Evolutionary conservation across 2,113 vertebrate genomes (phyloP), one percentile per base, ranked within the genome.

Genomic region (Neogobius melanostomus): DNA sequence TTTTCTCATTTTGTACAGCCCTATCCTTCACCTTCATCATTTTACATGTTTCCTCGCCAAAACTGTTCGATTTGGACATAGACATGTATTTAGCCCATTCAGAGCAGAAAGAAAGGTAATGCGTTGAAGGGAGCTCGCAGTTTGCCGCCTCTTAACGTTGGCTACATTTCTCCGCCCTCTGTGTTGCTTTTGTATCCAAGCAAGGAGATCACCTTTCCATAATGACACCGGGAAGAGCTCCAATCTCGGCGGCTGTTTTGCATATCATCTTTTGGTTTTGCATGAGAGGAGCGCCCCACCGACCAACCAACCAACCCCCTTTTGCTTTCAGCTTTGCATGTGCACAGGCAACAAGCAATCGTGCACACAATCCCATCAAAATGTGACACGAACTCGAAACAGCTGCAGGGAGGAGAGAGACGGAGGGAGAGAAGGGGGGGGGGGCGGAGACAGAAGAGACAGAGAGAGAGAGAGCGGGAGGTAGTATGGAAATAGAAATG

Each of bases 401-500:
- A 92, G 91, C 87, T 91, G 87, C 86, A 84, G 86, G 88, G 85
- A 70, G 78, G 50, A 51, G 48, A 76, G 48, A 69, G 71, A 64
- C 66, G 11, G 67, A 80, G 59, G 68, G 83, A 81, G 84, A 88
- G 87, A 88, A 90, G 90, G 88, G 88, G 84, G 89, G 89, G 80
- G 28, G 5, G 90, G 88, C 87, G 84, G 89, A 88, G 80, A 5
- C 0, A 51, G 50, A 9, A n/a, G 11, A 76, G 51, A 71, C 69
- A 64, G 66, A 11, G 64, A 80, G 59, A 71, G 84, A 88, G 87
- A 87, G 89, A 89, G 88, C 88, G 85, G 28, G 88, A 88, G 80
- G 88, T 89, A 83, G 85, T 75, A 63, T 6, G 88, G 89, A 88
- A 89, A 85, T 85, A 84, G 89, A 89, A 86, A 80, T 90, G 90